Conservation (phyloP, 2,797 vertebrate genomes). For the Poecilia picta region DNA sequence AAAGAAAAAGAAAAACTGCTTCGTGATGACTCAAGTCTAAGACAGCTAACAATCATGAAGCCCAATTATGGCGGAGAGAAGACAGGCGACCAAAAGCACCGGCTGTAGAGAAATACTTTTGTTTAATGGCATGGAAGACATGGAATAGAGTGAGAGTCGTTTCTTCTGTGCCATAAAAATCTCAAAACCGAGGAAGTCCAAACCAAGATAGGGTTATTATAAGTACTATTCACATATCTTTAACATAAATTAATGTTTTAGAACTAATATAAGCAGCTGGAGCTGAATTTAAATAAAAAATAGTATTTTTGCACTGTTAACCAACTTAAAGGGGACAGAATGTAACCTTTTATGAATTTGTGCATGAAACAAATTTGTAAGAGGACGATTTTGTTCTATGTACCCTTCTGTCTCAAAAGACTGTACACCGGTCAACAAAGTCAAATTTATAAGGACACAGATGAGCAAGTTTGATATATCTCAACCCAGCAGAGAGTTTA, state of each 20-base stretch:
- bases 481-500: background rate
- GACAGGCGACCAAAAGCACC: background rate
- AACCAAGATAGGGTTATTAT: background rate
- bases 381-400: background rate
- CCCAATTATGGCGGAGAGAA: background rate
- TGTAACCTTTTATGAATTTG: background rate
- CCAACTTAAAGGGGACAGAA: background rate
- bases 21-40: background rate
- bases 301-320: background rate
- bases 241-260: background rate
- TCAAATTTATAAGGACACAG: background rate
- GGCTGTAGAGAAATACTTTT: background rate
- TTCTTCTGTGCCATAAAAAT: background rate
- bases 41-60: conserved; percentile 6
- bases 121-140: background rate
- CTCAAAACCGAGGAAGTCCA: background rate
- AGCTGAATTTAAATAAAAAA: background rate
- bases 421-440: background rate
- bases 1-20: background rate
- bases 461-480: background rate
- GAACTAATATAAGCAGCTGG: background rate
- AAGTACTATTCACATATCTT: background rate
- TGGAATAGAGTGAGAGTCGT: background rate
- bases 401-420: background rate
- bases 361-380: background rate